Percentiles rank a stretch among this genome's conserved stretches.
Evolutionary conservation across 2,888 invertebrate species (phyloP).

Genomic region (Eumacrocentrus americanus): DNA sequence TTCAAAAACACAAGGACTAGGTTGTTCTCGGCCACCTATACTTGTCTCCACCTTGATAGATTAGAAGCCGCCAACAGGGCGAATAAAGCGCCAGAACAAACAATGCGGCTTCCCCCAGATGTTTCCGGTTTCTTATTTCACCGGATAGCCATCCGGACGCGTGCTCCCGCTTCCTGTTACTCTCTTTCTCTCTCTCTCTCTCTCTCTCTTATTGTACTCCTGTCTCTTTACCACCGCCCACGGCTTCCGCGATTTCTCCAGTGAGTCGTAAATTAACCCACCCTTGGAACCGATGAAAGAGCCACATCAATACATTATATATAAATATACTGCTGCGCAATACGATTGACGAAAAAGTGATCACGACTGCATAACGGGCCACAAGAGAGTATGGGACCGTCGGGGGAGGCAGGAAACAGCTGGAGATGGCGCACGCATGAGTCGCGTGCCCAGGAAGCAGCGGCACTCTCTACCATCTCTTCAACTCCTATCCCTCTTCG

Average conservation of each 20-base stretch:
- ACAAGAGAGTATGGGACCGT: neutral
- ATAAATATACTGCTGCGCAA: neutral
- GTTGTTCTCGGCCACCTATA: constrained; percentile 10
- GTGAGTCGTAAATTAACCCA: constrained; percentile 25
- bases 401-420: constrained; percentile 54
- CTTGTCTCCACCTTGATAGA: constrained; percentile 18
- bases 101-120: constrained; percentile 59
- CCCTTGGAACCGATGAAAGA: neutral
- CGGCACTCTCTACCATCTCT: constrained; percentile 51
- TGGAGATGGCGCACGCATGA: constrained; percentile 50
- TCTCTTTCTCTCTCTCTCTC: constrained; percentile 27
- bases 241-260: constrained; percentile 26
- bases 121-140: constrained; percentile 62
- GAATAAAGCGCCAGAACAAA: constrained; percentile 54
- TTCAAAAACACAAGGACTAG: constrained; percentile 4
- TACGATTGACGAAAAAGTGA: constrained; percentile 22
- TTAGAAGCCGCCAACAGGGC: constrained; percentile 26
- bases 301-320: neutral
- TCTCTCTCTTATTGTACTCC: constrained; percentile 24
- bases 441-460: constrained; percentile 52
- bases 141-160: constrained; percentile 53
- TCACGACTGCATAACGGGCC: constrained; percentile 17
- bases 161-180: constrained; percentile 49
- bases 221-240: constrained; percentile 15
- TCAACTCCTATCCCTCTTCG: constrained; percentile 24